Percentiles rank a stretch among this genome's conserved stretches.
Evolutionary conservation across 2,113 vertebrate genomes (phyloP).

Genomic region (Proterorhinus semilunaris): DNA sequence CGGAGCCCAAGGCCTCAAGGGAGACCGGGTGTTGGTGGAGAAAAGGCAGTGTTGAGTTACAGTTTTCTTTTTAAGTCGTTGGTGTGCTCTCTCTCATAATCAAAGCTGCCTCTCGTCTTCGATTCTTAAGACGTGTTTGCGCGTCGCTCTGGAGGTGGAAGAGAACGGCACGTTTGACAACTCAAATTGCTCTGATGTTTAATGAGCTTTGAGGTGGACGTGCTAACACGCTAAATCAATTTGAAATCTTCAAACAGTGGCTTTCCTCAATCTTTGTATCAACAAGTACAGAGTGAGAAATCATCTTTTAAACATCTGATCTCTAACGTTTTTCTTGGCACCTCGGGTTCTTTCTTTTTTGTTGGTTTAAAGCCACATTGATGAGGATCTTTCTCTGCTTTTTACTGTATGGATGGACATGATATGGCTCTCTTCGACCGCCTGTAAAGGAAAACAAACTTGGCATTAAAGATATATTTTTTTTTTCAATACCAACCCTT

Average conservation of each 20-base stretch:
- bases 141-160: neutral
- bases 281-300: too few relatives aligned
- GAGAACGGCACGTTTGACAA: neutral
- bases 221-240: neutral
- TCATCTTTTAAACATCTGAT: neutral
- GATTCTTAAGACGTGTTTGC: neutral
- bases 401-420: too few relatives aligned
- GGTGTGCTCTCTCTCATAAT: conserved; percentile 51
- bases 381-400: too few relatives aligned
- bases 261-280: too few relatives aligned
- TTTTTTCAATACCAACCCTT: too few relatives aligned
- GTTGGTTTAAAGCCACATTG: too few relatives aligned
- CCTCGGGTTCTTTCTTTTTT: too few relatives aligned
- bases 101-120: conserved; percentile 28
- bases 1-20: neutral
- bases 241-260: neutral
- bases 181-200: neutral
- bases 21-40: neutral
- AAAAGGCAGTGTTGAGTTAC: neutral
- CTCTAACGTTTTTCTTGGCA: too few relatives aligned
- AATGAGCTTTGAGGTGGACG: neutral
- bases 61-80: conserved; percentile 20
- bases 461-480: too few relatives aligned
- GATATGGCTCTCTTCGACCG: too few relatives aligned
- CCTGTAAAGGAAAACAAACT: too few relatives aligned